phyloP scores from a whole-genome alignment of 2,113 vertebrate genomes.

The Bettongia penicillata region DNA sequence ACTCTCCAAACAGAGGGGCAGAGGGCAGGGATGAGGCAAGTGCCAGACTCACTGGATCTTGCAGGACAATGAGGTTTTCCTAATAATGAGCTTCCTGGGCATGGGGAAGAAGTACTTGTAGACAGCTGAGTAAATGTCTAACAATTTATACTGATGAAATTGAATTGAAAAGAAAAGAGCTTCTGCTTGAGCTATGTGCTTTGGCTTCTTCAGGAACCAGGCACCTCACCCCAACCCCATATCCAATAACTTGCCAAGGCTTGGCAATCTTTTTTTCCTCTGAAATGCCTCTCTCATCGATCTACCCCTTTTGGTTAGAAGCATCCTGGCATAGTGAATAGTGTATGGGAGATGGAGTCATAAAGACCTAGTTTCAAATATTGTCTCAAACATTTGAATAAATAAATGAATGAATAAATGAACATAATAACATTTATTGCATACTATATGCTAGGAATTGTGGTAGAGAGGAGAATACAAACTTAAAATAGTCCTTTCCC shows the following conservation, averaged over 20 bases:
- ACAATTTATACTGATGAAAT: not conserved
- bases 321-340: not conserved
- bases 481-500: not conserved
- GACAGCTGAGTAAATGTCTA: not conserved
- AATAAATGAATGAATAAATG: not conserved
- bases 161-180: not conserved
- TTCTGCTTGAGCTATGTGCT: not conserved
- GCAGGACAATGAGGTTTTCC: not conserved
- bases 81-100: not conserved
- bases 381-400: not conserved
- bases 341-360: not conserved
- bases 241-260: not conserved
- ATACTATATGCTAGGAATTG: not conserved
- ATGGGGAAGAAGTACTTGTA: not conserved
- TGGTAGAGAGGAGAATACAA: not conserved
- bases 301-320: not conserved
- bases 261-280: not conserved
- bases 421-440: not conserved
- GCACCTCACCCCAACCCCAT: not conserved
- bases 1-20: not conserved
- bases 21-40: not conserved
- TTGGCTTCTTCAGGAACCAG: not conserved
- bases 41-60: not conserved
- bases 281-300: not conserved
- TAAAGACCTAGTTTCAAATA: not conserved